Evolutionary conservation across 1,140 invertebrate species (phyloP), one percentile per base, ranked within the genome.

Genomic region (Gryllus bimaculatus): DNA sequence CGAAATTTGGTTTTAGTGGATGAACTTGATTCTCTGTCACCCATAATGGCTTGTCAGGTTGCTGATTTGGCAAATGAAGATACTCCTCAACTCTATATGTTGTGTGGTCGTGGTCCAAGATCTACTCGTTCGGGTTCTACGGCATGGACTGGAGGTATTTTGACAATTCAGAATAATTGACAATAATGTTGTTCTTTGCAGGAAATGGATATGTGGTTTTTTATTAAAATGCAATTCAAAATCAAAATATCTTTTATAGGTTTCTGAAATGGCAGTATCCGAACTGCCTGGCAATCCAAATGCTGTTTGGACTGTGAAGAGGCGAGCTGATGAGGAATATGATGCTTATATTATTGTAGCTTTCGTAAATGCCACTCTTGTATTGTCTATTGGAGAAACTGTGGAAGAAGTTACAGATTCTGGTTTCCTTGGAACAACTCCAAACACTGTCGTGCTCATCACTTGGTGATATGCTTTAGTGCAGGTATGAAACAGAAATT

Each of bases 311-410:
- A 99, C 98, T 49, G 98, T 99, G 2, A 98, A 98, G 86, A 91
- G 94, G 84, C 92, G 96, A 86, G 91, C 94, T 85, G 98, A 99
- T 89, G 97, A 96, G 97, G 94, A 97, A 85, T 99, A 91, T 91
- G 98, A 99, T 92, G 96, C 98, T 74, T 99, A 99, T 89, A 99
- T 99, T 89, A 98, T 99, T 86, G 98, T 99, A 81, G 99, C 98
- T 74, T 99, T 99, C 92, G 94, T 99, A 73, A 99, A 99, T 88
- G 98, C 98, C 80, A 99, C 98, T 47, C 90, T 99, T 81, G 98
- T 99, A 80, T 90, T 99, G 81, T 98, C 96, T 81, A 99, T 99
- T 86, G 98, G 98, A 81, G 98, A 99, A 87, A 99, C 98, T 81
- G 98, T 99, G 49, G 98, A 99, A 87, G 98, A 99, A 94, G 98